Percentiles rank a stretch among this genome's conserved stretches.
Conservation (phyloP, 2,113 vertebrate genomes). For the Onychostoma macrolepis region DNA sequence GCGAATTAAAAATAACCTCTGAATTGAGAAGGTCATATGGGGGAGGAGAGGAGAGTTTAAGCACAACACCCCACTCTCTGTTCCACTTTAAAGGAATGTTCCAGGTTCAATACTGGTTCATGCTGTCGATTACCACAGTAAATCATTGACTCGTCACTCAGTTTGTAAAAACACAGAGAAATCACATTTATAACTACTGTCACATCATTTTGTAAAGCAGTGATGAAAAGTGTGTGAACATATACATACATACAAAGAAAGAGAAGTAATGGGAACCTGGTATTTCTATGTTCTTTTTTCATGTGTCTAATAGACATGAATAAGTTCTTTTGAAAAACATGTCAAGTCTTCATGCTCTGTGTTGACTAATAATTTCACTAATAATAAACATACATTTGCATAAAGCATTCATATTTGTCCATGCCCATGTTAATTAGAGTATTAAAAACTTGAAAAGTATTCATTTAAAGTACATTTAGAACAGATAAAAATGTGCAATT, state of each 20-base stretch:
- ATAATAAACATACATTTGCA: too few relatives aligned
- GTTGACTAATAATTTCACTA: too few relatives aligned
- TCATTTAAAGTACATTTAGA: too few relatives aligned
- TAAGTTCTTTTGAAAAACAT: too few relatives aligned
- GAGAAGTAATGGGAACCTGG: too few relatives aligned
- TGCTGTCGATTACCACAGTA: not conserved
- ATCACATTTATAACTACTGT: not conserved
- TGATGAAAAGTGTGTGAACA: not conserved
- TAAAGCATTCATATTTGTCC: too few relatives aligned
- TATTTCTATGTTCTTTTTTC: too few relatives aligned
- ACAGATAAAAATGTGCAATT: too few relatives aligned
- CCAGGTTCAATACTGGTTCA: conserved; percentile 13
- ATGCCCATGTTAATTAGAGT: too few relatives aligned
- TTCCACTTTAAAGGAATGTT: conserved; percentile 20
- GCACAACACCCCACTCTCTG: not conserved
- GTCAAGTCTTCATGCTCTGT: too few relatives aligned
- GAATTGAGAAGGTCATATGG: conserved; percentile 29
- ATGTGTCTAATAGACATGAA: too few relatives aligned
- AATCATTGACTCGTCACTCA: not conserved
- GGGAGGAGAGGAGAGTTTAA: conserved; percentile 5
- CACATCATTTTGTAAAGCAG: not conserved
- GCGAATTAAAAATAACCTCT: conserved; percentile 57
- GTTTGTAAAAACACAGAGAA: not conserved
- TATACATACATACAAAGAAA: not conserved
- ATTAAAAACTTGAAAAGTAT: too few relatives aligned